phyloP scores from a whole-genome alignment of 2,888 invertebrate species.

The Eurois occulta region DNA sequence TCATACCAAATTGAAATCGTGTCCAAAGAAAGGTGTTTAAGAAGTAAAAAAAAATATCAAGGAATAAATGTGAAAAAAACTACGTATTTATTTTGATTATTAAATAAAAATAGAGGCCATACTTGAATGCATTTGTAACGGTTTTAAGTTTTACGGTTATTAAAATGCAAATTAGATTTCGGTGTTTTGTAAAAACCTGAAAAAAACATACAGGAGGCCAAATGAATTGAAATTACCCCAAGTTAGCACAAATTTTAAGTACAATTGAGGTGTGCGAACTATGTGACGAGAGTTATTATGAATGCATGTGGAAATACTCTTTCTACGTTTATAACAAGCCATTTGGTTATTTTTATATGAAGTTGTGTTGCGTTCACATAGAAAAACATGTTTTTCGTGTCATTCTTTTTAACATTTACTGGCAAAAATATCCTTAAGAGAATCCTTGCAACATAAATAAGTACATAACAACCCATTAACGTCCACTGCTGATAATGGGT shows the following conservation, averaged over 20 bases:
- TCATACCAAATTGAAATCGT: slow-evolving; percentile 82
- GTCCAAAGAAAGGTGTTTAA: slow-evolving; percentile 86
- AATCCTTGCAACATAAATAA: background rate
- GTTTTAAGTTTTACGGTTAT: slow-evolving; percentile 75
- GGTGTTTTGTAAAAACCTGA: slow-evolving; percentile 78
- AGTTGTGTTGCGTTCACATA: slow-evolving; percentile 48
- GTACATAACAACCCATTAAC: background rate
- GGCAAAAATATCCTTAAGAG: background rate
- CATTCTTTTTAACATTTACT: background rate
- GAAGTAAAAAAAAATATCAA: slow-evolving; percentile 74
- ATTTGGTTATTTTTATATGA: slow-evolving; percentile 35
- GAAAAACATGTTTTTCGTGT: background rate
- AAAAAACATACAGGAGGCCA: slow-evolving; percentile 72
- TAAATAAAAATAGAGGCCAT: slow-evolving; percentile 77
- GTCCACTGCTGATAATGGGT: slow-evolving; percentile 50
- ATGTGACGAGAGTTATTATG: slow-evolving; percentile 54
- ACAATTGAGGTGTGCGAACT: slow-evolving; percentile 69
- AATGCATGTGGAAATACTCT: slow-evolving; percentile 70
- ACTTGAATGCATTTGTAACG: slow-evolving; percentile 79
- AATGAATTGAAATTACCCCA: slow-evolving; percentile 74
- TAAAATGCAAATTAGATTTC: slow-evolving; percentile 60
- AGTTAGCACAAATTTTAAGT: slow-evolving; percentile 82
- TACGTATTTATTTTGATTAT: slow-evolving; percentile 85
- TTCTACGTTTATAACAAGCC: slow-evolving; percentile 50
- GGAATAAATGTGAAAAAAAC: slow-evolving; percentile 70